Evolutionary conservation across 2,797 vertebrate genomes (phyloP), one percentile per base, ranked within the genome.

Genomic region (Lagodon rhomboides): DNA sequence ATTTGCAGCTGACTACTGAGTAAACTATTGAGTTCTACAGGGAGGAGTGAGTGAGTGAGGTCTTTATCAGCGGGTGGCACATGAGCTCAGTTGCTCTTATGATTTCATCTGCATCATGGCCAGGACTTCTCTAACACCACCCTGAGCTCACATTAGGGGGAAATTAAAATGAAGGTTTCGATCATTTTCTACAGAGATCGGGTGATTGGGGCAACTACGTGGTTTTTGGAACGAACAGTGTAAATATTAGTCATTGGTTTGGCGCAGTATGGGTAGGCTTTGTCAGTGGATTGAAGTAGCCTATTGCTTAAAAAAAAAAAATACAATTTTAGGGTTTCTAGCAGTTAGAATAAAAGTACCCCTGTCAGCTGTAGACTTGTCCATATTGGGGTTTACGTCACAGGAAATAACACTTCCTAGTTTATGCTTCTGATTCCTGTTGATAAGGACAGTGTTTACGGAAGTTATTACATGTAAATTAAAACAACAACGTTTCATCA

Each of bases 371-470:
- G 63, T 22, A 50, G 66, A 62, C 59, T 41, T 46, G 53, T 77
- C 25, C 65, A 62, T 65, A 27, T 59, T 79, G 68, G 73, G 49
- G 50, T 73, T 77, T 41, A 61, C 13, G 15, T 34, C 53, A 38
- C 65, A 82, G 90, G 85, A 88, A 85, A 71, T 58, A 80, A 70
- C 79, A 66, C 77, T 63, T 88, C 78, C 75, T 66, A 20, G 18
- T 79, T 78, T 68, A 75, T 82, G 54, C 75, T 20, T 17, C 53
- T 51, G 43, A 62, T 78, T 79, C 76, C 59, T 58, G 58, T 23
- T 72, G 53, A 73, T 71, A 88, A 87, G 78, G 38, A 85, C 22
- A 10, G 30, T 74, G 80, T 72, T 87, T 83, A 85, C 59, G 82
- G 73, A 79, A 53, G 63, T 60, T 64, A 86, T 85, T 83, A 34